These are phyloP conservation scores for Seison nebaliae DNA, from an alignment of 1,140 invertebrate genomes.

Conservation along the genomic window DNA sequence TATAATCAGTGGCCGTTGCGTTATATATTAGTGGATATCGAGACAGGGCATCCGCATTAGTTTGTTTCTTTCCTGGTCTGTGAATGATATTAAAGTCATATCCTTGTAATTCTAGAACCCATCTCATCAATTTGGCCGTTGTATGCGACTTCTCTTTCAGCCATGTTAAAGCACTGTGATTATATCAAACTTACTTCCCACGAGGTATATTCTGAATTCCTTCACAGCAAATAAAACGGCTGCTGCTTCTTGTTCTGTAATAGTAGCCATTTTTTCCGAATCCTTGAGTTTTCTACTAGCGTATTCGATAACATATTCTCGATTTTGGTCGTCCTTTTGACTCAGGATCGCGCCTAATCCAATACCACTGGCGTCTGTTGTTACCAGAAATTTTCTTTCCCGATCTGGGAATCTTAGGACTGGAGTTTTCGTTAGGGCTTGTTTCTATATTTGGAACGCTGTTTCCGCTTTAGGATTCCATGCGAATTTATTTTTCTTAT, in stretches of 20 bases:
- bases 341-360: constrained; percentile 13
- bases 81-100: constrained; percentile 27
- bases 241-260: too few species aligned
- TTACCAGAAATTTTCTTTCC: constrained; percentile 13
- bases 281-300: neutral
- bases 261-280: constrained; percentile 15
- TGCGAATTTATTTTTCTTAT: constrained; percentile 10
- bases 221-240: too few species aligned
- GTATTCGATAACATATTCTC: constrained; percentile 6
- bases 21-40: too few species aligned
- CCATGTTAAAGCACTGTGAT: constrained; percentile 4
- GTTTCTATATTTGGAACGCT: constrained; percentile 14
- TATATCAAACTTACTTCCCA: too few species aligned
- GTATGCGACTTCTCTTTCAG: constrained; percentile 3
- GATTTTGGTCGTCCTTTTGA: constrained; percentile 12
- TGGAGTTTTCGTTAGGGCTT: constrained; percentile 11
- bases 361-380: constrained; percentile 13
- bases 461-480: neutral
- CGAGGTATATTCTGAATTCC: too few species aligned
- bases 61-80: constrained; percentile 20
- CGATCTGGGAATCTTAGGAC: constrained; percentile 13
- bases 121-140: constrained; percentile 19
- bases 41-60: constrained; percentile 21
- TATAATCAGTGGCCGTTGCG: too few species aligned
- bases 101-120: constrained; percentile 30